Evolutionary conservation across 1,140 invertebrate genomes (phyloP), one percentile per base, ranked within the genome.

Genomic region (Danaus melanippus): DNA sequence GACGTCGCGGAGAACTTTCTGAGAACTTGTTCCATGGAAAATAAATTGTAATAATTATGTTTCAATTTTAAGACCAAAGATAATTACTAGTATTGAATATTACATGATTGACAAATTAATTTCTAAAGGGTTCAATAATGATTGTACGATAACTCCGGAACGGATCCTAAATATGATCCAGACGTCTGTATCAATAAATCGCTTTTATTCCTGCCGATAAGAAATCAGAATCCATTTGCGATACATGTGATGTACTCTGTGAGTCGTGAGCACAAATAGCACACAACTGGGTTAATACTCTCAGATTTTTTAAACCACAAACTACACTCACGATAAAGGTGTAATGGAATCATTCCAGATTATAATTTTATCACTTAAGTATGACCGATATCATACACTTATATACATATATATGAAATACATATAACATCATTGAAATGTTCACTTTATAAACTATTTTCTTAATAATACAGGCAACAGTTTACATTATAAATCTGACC

Each of bases 211-310:
- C 12, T 10, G 11, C 40, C 56, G 55, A 62, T 58, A 63, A 63
- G 53, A 47, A 49, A 48, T 42, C 12, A 41, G 39, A 51, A 53
- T 64, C 62, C 62, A 64, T 56, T 59, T 64, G 61, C 57, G 53
- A 49, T 58, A 48, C 43, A 45, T 51, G 49, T 58, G 52, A 62
- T 58, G 62, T 59, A 51, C 52, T 45, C 15, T 55, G 61, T 53
- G 53, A 42, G 54, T 55, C 46, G 49, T 50, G 42, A 53, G 50
- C 64, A 17, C 57, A 66, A 71, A 71, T 73, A 73, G 66, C 58
- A 39, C 52, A 53, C 68, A 73, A 69, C 48, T 73, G 54, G 71
- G 71, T 73, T 73, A 73, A 73, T 73, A 67, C 58, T 62, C 63
- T 9, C 50, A 42, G 50, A 54, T 60, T 69, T 69, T 67, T 66